These are phyloP conservation scores for Yoshiicerus persimilis DNA, from an alignment of 1,140 invertebrate genomes.

Conservation along the genomic window DNA sequence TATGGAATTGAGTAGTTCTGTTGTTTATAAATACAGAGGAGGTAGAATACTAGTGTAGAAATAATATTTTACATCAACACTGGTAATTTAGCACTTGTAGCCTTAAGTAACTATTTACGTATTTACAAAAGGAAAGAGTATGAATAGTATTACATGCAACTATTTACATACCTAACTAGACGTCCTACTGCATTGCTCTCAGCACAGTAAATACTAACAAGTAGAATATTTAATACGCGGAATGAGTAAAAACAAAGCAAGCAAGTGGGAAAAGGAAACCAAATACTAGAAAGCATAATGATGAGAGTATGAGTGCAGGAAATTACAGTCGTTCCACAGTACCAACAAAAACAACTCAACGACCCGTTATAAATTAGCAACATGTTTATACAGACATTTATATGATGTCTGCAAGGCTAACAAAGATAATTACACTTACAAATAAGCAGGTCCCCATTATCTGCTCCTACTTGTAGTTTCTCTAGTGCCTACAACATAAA, in stretches of 20 bases:
- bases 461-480: neutral
- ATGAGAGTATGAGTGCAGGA: neutral
- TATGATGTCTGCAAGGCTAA: neutral
- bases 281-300: neutral
- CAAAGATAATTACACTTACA: neutral
- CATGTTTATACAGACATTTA: neutral
- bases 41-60: neutral
- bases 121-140: neutral
- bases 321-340: neutral
- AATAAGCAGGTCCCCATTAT: neutral
- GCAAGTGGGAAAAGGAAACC: neutral
- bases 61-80: too few species aligned
- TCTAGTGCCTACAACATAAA: neutral
- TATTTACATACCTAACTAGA: neutral
- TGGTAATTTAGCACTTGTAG: neutral
- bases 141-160: neutral
- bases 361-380: neutral
- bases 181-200: neutral
- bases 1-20: neutral
- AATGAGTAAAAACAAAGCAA: constrained; percentile 1
- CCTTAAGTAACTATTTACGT: neutral
- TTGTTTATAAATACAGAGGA: neutral
- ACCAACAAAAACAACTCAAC: constrained; percentile 2
- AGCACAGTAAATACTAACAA: constrained; percentile 1
- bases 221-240: neutral